Base-by-base conservation (phyloP, 1,140 invertebrate genomes). In the Babylonia areolata region DNA sequence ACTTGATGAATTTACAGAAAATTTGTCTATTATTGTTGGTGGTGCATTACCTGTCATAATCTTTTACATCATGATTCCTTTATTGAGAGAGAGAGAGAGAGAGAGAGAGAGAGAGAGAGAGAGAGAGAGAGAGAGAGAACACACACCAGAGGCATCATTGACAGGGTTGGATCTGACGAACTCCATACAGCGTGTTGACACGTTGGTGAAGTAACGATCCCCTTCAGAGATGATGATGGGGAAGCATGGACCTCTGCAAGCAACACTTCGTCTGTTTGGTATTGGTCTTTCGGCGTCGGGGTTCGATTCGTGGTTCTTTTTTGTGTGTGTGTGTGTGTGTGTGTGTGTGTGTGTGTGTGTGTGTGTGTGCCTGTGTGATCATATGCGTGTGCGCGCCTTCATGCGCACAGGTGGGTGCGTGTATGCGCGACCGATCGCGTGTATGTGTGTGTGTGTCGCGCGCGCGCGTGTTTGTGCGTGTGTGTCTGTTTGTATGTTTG, bases 211-310 rank as follows among this genome's bases (percentile, higher is more conserved):
- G 40, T 78, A 78, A 12, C 77, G 77, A 28, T 78, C 77, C 3
- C 77, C 77, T 3, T 78, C 77, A 5, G 37, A 40, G 77, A 78
- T 78, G 77, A 78, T 78, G 39, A 78, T 78, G 37, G 77, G 77
- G 40, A 78, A 78, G 42, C 77, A 78, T 1, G 77, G 39, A 17
- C 77, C 77, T 17, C 77, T 78, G 77, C 77, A 78, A 75, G n/a
- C n/a, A n/a, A n/a, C n/a, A n/a, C n/a, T n/a, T n/a, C n/a, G n/a
- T n/a, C n/a, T n/a, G n/a, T n/a, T n/a, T n/a, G n/a, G n/a, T n/a
- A n/a, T n/a, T n/a, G n/a, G n/a, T n/a, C n/a, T n/a, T n/a, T n/a
- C n/a, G n/a, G n/a, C n/a, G n/a, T n/a, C n/a, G n/a, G n/a, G n/a
- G n/a, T n/a, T n/a, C n/a, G n/a, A n/a, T n/a, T n/a, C n/a, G n/a